Evolutionary conservation across 2,888 invertebrate species (phyloP), one percentile per base, ranked within the genome.

Genomic region (Liopterus haemorrhoidalis): DNA sequence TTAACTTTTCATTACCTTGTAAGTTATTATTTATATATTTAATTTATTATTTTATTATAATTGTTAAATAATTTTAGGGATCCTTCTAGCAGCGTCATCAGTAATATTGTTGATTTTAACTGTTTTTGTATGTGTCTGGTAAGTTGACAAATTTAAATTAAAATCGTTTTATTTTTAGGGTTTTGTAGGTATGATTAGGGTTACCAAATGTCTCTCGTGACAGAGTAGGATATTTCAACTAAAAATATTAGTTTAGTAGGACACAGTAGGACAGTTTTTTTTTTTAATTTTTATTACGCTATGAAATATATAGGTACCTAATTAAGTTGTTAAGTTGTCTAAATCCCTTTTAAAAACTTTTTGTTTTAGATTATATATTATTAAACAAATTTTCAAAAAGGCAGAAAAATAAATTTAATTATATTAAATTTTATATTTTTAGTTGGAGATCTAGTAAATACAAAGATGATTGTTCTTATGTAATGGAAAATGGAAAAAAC

Each of bases 91-190:
- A 22, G 9, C 16, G 11, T 4, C 38, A 12, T 37, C 43, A 36
- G 19, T 44, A 16, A 37, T 36, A 11, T 44, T 24, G 2, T 9
- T 38, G 11, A 37, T 44, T 24, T 15, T 44, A 21, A 31, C 18
- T 18, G 30, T 37, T 22, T 44, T 44, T 30, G 31, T 44, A n/a
- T 44, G 43, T 18, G 30, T 37, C 3, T 44, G 43, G 43, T 44
- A 44, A 44, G 43, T 44, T 5, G 12, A 33, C 2, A 19, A 9
- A n/a, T 9, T 3, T n/a, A n/a, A n/a, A n/a, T n/a, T n/a, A n/a
- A n/a, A n/a, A n/a, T n/a, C n/a, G n/a, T n/a, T n/a, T n/a, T n/a
- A n/a, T n/a, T n/a, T n/a, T n/a, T n/a, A n/a, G n/a, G n/a, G n/a
- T n/a, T n/a, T n/a, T n/a, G n/a, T n/a, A n/a, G n/a, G n/a, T n/a